Conservation (phyloP, 2,888 invertebrate genomes). For the Unio delphinus region DNA sequence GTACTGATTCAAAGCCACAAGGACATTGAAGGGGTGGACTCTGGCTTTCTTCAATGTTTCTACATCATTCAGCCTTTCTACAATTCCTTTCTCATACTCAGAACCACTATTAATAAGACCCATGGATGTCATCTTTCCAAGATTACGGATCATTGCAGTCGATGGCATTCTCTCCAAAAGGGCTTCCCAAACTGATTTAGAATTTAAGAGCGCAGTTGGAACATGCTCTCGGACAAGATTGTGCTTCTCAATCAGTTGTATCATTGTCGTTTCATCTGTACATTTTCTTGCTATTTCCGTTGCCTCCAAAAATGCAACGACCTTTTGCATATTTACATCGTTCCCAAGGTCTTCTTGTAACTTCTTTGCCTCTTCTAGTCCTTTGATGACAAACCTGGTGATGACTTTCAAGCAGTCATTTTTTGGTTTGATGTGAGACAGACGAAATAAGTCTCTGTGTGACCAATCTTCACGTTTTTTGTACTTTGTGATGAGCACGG, state of each 20-base stretch:
- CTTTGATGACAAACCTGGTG: conserved; percentile 46
- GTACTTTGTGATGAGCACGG: conserved; percentile 78
- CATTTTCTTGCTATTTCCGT: conserved; percentile 56
- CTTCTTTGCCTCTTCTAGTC: conserved; percentile 46
- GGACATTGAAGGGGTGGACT: no score
- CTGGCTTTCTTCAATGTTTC: no score
- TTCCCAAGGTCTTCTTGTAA: conserved; percentile 21
- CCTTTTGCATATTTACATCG: conserved; percentile 20
- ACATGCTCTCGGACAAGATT: conserved; percentile 80
- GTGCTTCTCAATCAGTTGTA: conserved; percentile 65
- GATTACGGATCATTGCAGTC: no score
- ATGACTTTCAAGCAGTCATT: conserved; percentile 38
- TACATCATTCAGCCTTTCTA: no score
- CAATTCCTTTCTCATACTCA: no score
- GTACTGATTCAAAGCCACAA: no score
- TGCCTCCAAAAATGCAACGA: conserved; percentile 55
- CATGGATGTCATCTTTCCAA: no score
- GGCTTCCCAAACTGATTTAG: conserved; percentile 76
- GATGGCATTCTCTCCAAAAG: conserved; percentile 39
- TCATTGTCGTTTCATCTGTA: conserved; percentile 41
- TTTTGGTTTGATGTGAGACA: conserved; percentile 49
- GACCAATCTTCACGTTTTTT: conserved; percentile 80
- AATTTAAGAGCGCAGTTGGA: conserved; percentile 79
- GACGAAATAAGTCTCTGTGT: conserved; percentile 80
- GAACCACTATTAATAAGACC: no score